Evolutionary conservation across 2,797 vertebrate species (phyloP).

Genomic region (Oryzias dopingdopingensis): DNA sequence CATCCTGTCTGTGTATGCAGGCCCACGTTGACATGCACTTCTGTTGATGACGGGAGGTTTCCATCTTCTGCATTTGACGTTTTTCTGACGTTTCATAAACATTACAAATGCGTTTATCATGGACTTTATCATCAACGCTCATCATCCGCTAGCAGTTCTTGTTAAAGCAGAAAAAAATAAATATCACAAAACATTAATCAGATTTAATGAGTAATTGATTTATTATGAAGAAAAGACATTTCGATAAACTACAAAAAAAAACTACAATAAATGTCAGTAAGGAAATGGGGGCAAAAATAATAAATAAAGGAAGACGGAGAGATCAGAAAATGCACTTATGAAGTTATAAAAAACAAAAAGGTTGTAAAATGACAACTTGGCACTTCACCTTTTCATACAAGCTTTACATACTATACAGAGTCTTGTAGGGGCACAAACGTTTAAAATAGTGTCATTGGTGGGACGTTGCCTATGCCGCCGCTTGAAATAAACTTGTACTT

Average conservation of each 20-base stretch:
- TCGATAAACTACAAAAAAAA: constrained; percentile 48
- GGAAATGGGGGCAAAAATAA: constrained; percentile 44
- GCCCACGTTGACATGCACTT: too few species aligned
- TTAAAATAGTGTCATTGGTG: constrained; percentile 29
- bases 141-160: too few species aligned
- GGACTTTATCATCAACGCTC: too few species aligned
- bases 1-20: too few species aligned
- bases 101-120: too few species aligned
- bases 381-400: constrained; percentile 7
- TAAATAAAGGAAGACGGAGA: constrained; percentile 59
- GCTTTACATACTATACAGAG: constrained; percentile 44
- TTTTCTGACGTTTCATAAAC: too few species aligned
- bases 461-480: constrained; percentile 13
- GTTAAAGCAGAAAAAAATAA: too few species aligned
- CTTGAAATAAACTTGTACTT: too few species aligned
- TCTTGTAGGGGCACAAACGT: constrained; percentile 11
- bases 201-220: constrained; percentile 44
- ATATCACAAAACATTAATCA: too few species aligned
- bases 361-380: constrained; percentile 43
- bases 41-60: too few species aligned
- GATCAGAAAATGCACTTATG: constrained; percentile 23
- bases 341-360: constrained; percentile 41
- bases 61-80: too few species aligned
- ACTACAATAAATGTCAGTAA: constrained; percentile 49
- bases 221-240: constrained; percentile 64